phyloP scores from a whole-genome alignment of 2,113 vertebrate species.

The Platysternon megacephalum region DNA sequence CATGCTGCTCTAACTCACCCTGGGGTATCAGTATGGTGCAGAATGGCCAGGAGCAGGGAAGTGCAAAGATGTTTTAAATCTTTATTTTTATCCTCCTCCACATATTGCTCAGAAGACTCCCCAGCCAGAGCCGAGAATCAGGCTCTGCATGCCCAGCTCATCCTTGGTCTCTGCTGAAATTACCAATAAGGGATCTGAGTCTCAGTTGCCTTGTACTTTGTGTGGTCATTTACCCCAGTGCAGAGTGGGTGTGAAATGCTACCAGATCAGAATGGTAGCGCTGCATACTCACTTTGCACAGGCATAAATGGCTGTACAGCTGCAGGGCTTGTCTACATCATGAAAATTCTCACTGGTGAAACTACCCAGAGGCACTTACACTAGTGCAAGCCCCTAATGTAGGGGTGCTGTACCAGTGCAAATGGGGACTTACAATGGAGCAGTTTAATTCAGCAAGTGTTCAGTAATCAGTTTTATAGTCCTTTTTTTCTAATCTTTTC shows the following conservation, averaged over 20 bases:
- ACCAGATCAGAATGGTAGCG: not conserved
- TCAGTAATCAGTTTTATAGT: not conserved
- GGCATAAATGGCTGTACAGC: not conserved
- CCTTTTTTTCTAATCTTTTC: not conserved
- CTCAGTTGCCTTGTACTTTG: not conserved
- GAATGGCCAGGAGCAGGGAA: rapidly evolving
- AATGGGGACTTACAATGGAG: not conserved
- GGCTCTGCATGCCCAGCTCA: not conserved
- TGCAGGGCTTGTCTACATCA: rapidly evolving
- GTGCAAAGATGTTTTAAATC: not conserved
- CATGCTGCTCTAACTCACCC: not conserved
- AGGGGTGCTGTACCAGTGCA: not conserved
- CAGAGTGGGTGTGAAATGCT: not conserved
- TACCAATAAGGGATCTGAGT: not conserved
- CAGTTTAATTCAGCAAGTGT: no score
- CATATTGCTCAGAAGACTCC: rapidly evolving
- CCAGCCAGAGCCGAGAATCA: not conserved
- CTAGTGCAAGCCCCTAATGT: not conserved
- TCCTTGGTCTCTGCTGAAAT: rapidly evolving
- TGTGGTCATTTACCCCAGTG: not conserved
- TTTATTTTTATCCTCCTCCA: not conserved
- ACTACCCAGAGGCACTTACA: not conserved
- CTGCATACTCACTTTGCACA: rapidly evolving
- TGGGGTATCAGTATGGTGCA: not conserved
- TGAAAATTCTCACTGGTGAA: rapidly evolving